Base-by-base conservation (phyloP, 2,797 vertebrate species). In the Lutjanus argentimaculatus region DNA sequence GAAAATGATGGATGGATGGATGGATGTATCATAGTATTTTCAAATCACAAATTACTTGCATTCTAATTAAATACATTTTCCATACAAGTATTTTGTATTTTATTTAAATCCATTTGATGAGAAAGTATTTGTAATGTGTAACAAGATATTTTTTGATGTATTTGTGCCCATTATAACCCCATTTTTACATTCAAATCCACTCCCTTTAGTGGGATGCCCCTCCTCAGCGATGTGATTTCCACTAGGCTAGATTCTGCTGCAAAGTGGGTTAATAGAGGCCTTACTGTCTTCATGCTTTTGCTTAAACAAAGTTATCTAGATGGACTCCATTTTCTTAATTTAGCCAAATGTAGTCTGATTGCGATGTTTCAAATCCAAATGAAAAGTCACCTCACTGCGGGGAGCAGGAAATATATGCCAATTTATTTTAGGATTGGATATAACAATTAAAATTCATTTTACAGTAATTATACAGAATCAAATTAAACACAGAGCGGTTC, bases 391-490 rank as follows among this genome's bases (percentile, higher is more conserved):
- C 85, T 89, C 79, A 52, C 82, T 55, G 83, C 14, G 1, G 80
- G 69, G 67, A 72, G 77, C 61, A 25, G 25, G 55, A 81, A 82
- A 90, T 85, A 82, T 77, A 68, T 79, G 70, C 43, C 75, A 83
- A 78, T 92, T 91, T 83, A 86, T 91, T 95, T 93, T 85, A 71
- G 82, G 77, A 73, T 48, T 36, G 86, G 86, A 83, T 86, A 81
- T 88, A 82, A 94, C 91, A 93, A 95, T 93, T 93, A 88, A 89
- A 91, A 92, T 92, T 92, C 19, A 90, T 94, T 95, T 92, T 90
- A 78, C 86, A 91, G 89, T 93, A 92, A 95, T 95, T 92, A 93
- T 91, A 79, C 48, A 7, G 72, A 91, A 94, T 94, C 89, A 88
- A 93, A 94, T 94, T 91, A 93, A 92, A 90, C 79, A 74, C 81